Evolutionary conservation across 2,113 vertebrate genomes (phyloP).

Genomic region (Alexandromys fortis): DNA sequence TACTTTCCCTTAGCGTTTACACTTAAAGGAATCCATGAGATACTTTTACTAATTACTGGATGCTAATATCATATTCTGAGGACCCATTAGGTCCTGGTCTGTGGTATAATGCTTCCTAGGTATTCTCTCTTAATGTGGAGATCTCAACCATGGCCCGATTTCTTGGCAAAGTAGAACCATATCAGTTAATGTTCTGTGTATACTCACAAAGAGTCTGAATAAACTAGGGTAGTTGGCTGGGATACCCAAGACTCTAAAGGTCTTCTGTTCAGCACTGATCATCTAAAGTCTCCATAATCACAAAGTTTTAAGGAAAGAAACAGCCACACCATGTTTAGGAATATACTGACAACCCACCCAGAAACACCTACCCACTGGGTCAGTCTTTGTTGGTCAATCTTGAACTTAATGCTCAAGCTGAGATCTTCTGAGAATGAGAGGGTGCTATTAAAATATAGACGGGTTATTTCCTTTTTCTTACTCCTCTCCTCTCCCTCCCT

Average conservation of each 20-base stretch:
- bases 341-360: neutral
- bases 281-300: neutral
- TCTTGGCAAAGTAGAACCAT: neutral
- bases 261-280: neutral
- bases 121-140: neutral
- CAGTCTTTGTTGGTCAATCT: neutral
- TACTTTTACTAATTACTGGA: neutral
- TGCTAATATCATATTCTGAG: neutral
- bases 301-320: neutral
- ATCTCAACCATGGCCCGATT: neutral
- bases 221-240: neutral
- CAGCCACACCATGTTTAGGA: neutral
- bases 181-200: neutral
- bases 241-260: neutral
- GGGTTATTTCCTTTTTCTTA: neutral
- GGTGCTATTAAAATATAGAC: neutral
- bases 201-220: neutral
- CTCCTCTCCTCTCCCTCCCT: neutral
- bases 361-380: constrained; percentile 41
- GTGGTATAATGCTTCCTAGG: neutral
- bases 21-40: neutral
- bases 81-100: neutral
- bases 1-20: constrained; percentile 1
- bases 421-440: neutral
- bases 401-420: neutral